Conservation (phyloP, 1,140 invertebrate species). For the Pseudoatta argentina region DNA sequence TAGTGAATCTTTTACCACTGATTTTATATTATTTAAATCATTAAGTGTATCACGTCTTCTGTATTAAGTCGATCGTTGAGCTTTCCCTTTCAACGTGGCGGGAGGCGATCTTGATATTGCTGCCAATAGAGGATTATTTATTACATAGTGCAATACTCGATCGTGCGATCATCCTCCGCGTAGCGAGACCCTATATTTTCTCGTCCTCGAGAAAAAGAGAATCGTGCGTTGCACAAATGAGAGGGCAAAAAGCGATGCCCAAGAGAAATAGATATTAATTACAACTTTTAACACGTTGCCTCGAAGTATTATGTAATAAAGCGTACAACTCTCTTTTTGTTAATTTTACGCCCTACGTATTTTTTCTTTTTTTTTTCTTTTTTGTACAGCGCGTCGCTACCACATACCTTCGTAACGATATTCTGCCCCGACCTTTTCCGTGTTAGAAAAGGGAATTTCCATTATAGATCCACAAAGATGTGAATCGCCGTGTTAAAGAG, state of each 20-base stretch:
- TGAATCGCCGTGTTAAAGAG: background rate
- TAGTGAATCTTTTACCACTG: slow-evolving; percentile 19
- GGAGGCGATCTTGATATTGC: slow-evolving; percentile 17
- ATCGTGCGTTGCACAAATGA: slow-evolving; percentile 15
- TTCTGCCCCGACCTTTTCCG: background rate
- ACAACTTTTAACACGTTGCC: slow-evolving; percentile 40
- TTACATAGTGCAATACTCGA: slow-evolving; percentile 32
- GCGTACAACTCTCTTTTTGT: slow-evolving; percentile 36
- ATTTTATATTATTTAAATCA: slow-evolving; percentile 42
- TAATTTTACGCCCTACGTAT: slow-evolving; percentile 44
- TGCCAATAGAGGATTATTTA: slow-evolving; percentile 36
- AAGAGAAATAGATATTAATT: slow-evolving; percentile 11
- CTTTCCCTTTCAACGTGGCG: slow-evolving; percentile 32
- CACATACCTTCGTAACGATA: background rate
- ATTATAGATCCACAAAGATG: background rate
- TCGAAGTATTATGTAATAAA: slow-evolving; percentile 63
- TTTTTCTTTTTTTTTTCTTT: slow-evolving; percentile 21
- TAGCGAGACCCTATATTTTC: background rate
- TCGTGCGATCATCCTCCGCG: background rate
- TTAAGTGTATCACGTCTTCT: slow-evolving; percentile 24
- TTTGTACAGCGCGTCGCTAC: background rate
- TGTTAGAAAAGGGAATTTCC: background rate
- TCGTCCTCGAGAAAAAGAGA: slow-evolving; percentile 20
- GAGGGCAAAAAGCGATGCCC: background rate
- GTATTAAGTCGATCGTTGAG: slow-evolving; percentile 28